These are phyloP conservation scores for Silurus lanzhouensis DNA, from an alignment of 2,797 vertebrate species.

Conservation along the genomic window DNA sequence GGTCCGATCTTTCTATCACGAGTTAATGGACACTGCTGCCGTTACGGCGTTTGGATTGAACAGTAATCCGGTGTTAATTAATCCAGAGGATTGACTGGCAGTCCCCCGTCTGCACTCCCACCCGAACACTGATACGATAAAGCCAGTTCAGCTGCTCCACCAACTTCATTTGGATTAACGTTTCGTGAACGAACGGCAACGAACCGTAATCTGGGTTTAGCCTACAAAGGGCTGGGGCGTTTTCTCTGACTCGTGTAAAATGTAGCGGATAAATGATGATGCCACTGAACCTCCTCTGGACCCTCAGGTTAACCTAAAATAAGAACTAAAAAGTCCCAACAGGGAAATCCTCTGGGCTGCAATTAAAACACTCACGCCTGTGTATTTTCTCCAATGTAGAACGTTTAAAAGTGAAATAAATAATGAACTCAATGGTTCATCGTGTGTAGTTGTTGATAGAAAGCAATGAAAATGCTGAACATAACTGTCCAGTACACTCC, in stretches of 20 bases:
- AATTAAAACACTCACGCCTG: not conserved
- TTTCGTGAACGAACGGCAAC: constrained; percentile 51
- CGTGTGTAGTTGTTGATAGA: not conserved
- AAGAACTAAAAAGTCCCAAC: no score
- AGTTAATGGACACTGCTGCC: no score
- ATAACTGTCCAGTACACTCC: not conserved
- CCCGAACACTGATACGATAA: constrained; percentile 48
- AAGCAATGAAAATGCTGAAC: not conserved
- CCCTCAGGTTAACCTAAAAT: constrained; percentile 34
- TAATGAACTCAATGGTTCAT: not conserved
- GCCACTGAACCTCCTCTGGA: constrained; percentile 30
- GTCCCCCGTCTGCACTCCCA: constrained; percentile 8
- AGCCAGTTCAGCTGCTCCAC: constrained; percentile 54
- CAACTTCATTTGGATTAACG: constrained; percentile 58
- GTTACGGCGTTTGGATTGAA: constrained; percentile 35
- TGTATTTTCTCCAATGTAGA: not conserved
- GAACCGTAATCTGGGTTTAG: constrained; percentile 57
- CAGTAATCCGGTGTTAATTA: constrained; percentile 58
- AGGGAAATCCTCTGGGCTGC: not conserved
- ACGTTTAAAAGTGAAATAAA: not conserved
- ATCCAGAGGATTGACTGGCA: constrained; percentile 46
- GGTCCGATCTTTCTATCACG: no score
- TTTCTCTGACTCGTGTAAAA: constrained; percentile 35
- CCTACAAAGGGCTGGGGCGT: constrained; percentile 53
- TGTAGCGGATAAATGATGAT: constrained; percentile 32